Conservation (phyloP, 1,140 invertebrate species). For the Olivierus martensii region DNA sequence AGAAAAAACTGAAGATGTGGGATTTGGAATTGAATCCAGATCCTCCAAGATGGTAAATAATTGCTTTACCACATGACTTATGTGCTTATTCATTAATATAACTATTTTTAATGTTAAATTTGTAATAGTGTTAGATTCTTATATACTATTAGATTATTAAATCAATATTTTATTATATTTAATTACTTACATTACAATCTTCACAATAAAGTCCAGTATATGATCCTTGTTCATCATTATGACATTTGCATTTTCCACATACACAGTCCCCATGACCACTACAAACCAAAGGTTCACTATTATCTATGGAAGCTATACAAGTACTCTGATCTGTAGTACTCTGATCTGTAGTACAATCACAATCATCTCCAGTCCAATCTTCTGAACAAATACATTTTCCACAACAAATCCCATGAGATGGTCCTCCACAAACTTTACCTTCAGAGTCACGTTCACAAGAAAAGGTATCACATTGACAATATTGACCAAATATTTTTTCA, state of each 20-base stretch:
- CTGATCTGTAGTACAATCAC: conserved; percentile 39
- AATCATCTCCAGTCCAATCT: conserved; percentile 68
- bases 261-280: conserved; percentile 42
- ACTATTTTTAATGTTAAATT: too few relatives aligned
- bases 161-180: too few relatives aligned
- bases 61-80: too few relatives aligned
- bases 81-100: too few relatives aligned
- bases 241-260: conserved; percentile 38
- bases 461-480: conserved; percentile 89
- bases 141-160: too few relatives aligned
- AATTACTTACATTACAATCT: conserved; percentile 54
- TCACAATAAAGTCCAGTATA: conserved; percentile 73
- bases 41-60: too few relatives aligned
- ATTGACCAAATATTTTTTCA: conserved; percentile 44
- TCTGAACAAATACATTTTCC: conserved; percentile 71
- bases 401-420: conserved; percentile 16
- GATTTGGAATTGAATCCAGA: too few relatives aligned
- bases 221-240: conserved; percentile 21
- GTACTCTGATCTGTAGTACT: conserved; percentile 6
- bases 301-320: conserved; percentile 10
- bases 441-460: conserved; percentile 64
- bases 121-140: too few relatives aligned
- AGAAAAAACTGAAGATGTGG: too few relatives aligned
- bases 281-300: conserved; percentile 11
- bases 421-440: conserved; percentile 59